Conservation (phyloP, 2,888 invertebrate genomes). For the Hecatera dysodea region DNA sequence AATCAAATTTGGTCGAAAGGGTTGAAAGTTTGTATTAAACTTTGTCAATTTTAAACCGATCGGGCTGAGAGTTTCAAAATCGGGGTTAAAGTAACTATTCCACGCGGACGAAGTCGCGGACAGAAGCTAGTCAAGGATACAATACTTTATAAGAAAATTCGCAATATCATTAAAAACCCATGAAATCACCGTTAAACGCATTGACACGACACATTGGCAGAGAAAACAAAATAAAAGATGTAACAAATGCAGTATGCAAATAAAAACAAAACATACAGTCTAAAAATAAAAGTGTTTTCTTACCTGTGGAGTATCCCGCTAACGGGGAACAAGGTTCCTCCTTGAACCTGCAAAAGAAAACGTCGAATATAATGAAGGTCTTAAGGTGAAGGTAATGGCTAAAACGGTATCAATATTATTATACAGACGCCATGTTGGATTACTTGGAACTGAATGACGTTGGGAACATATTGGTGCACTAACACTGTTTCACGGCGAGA, state of each 20-base stretch:
- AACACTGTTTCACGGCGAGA: not conserved
- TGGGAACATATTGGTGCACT: not conserved
- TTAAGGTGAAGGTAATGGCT: conserved; percentile 16
- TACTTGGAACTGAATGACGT: conserved; percentile 11
- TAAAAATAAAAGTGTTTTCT: conserved; percentile 26
- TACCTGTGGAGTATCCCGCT: conserved; percentile 71
- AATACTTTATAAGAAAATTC: not conserved
- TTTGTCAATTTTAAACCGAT: too few species aligned
- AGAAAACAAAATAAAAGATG: too few species aligned
- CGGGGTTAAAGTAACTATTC: too few species aligned
- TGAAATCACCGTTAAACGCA: not conserved
- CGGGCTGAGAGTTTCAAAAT: too few species aligned
- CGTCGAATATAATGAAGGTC: conserved; percentile 23
- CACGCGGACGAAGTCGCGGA: too few species aligned
- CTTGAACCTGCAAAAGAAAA: conserved; percentile 79
- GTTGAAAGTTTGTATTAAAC: too few species aligned
- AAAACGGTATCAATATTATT: conserved; percentile 13
- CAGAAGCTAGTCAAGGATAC: too few species aligned
- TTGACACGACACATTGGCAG: not conserved
- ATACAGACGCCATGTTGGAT: conserved; percentile 19
- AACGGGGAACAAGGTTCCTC: conserved; percentile 77
- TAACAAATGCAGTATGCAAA: not conserved
- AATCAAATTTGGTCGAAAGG: too few species aligned
- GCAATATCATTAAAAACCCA: not conserved
- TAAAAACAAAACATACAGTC: not conserved